Evolutionary conservation across 92 coral and sea anemone genomes (phyloP), one percentile per base, ranked within the genome.

Genomic region (Hydrozoanthus gracilis): DNA sequence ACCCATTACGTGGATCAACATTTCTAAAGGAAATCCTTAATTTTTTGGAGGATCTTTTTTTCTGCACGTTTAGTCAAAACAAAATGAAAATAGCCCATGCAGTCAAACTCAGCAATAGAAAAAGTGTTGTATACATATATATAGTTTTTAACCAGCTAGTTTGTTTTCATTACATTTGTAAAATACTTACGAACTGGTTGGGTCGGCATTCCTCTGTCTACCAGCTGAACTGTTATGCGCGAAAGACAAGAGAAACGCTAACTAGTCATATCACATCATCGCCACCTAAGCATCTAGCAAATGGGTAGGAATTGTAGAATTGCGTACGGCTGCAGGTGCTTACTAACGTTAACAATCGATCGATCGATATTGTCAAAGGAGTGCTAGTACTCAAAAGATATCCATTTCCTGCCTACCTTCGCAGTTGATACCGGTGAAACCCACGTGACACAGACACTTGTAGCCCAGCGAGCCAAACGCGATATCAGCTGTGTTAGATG

Each of bases 401-500:
- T 77, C 7, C 10, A 8, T 44, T 11, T 61, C 9, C 44, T 44
- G 54, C 87, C 71, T 54, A 95, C 99, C 93, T 92, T 96, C 96
- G 80, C 99, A 96, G 74, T 93, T 92, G 8, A 77, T 83, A n/a
- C 99, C 99, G 5, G 91, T 83, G 86, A 83, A 96, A 14, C 98
- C 95, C 56, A 86, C 87, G 45, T 77, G 86, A 61, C 99, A 96
- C 11, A 96, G 86, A 49, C 99, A 96, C 69, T 96, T 92, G 86
- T 91, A 96, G 0, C 99, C 99, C 52, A 78, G 83, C 27, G 95
- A 88, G 54, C 88, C 92, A 83, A 96, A 96, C 14, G 99, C 99
- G 4, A 96, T 96, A 62, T 96, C 99, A 5, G 96, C 92, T 9
- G 95, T 92, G 80, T 93, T 96, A 6, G 94, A 93, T 12, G 96